Base-by-base conservation (phyloP, 2,113 vertebrate genomes). In the Ranitomeya variabilis region DNA sequence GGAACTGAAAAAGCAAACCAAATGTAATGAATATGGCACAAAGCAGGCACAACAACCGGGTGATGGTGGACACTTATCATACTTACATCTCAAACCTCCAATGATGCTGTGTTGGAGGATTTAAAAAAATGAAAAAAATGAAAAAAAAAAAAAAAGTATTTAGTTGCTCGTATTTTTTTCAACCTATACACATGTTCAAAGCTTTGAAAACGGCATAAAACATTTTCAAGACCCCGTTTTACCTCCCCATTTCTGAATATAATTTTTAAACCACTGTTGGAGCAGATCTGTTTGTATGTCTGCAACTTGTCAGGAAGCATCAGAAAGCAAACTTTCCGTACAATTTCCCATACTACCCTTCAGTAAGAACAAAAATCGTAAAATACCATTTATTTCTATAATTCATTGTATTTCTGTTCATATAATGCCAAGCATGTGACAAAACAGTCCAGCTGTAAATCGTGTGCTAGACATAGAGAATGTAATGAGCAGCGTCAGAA, bases 51-150 rank as follows among this genome's bases (percentile, higher is more conserved):
- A 83, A 74, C n/a, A 55, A 57, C 23, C 15, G 19, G 59, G 21
- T 18, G 52, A 66, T 26, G 19, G 0, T 8, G 37, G 16, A 69
- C 19, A 8, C 15, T 76, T 45, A 45, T 45, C 87, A 76, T 88
- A 88, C 87, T 80, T 88, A 88, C 13, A 69, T 51, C 52, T 45
- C 66, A 69, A 71, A 60, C 23, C 52, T 59, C 69, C 55, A 83
- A 55, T 54, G 80, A 54, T 54, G 87, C 87, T 64, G 37, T 60
- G 80, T 88, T 76, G 19, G 74, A 83, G 67, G 87, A 88, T 45
- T 60, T 21, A 86, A 31, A 86, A 78, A 57, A 69, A 69, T 4
- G 12, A 6, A 21, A 51, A 52, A 52, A 52, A 15, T 9, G 10
- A 3, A 45, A 37, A 4, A 31, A 26, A 80, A 81, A 66, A 81